Base-by-base conservation (phyloP, 2,113 vertebrate genomes). In the Brachyhypopomus occidentalis region DNA sequence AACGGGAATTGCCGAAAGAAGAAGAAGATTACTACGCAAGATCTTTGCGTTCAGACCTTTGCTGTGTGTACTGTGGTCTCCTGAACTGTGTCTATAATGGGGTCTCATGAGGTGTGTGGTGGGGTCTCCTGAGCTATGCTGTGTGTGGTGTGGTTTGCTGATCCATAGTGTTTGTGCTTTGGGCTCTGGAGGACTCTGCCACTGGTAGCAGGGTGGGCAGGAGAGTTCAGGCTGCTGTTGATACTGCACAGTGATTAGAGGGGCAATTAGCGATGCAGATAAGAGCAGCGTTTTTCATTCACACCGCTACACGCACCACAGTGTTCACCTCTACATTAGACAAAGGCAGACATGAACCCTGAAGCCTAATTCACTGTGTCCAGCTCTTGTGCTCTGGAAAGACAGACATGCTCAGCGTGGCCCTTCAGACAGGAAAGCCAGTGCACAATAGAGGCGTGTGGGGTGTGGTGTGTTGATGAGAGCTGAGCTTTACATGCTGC, bases 261-360 rank as follows among this genome's bases (percentile, higher is more conserved):
- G 25, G 25, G 25, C 27, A 64, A 64, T 64, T 64, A 64, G 62
- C 27, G 25, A 64, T 34, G 27, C 62, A 64, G 62, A 64, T 64
- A 64, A 64, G 25, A 64, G 62, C 62, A 64, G 62, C 62, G 16
- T 64, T 64, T 16, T 34, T 64, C 62, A 64, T 30, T 30, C 62
- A 27, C 12, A 62, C 25, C 22, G 59, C 59, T 64, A 27, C 41
- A 41, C 9, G 25, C 22, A 25, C 12, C 22, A 63, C 22, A 5
- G 9, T 12, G 23, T 23, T 63, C 11, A 63, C 22, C 60, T 63
- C 60, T 25, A 25, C 25, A 14, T 27, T 25, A 11, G 60, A 17
- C 27, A 4, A 27, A 64, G 25, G 6, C 25, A 64, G 27, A 63
- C 17, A 64, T 64, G 62, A 5, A 23, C 62, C 62, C 62, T 67